Evolutionary conservation across 2,113 vertebrate species (phyloP).

Genomic region (Chrysemys picta): DNA sequence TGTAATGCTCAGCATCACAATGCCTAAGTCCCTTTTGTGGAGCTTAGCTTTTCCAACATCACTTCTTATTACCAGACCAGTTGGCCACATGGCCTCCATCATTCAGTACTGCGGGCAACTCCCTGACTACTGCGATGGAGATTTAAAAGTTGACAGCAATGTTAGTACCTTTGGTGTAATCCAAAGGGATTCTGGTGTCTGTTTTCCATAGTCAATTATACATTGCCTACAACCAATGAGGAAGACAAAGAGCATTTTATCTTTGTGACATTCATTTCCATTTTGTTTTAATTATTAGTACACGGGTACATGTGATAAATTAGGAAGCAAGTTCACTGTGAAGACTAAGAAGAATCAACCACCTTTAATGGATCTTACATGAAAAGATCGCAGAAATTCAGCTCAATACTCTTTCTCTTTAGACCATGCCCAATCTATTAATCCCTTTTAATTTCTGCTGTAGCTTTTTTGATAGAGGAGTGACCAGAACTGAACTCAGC

Average conservation of each 20-base stretch:
- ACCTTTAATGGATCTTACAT: background rate
- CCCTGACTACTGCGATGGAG: background rate
- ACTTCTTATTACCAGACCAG: background rate
- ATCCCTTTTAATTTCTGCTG: slow-evolving; percentile 59
- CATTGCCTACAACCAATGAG: slow-evolving; percentile 34
- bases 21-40: background rate
- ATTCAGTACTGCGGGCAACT: background rate
- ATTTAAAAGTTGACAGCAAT: background rate
- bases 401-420: slow-evolving; percentile 6
- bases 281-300: slow-evolving; percentile 59
- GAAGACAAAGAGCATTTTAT: slow-evolving; percentile 15
- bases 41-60: background rate
- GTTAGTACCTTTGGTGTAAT: background rate
- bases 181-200: slow-evolving; percentile 14
- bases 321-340: background rate
- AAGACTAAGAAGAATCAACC: background rate
- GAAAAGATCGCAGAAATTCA: slow-evolving; percentile 30
- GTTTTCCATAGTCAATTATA: background rate
- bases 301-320: background rate
- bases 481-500: background rate
- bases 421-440: slow-evolving; percentile 25
- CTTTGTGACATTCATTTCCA: background rate
- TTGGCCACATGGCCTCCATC: background rate
- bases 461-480: slow-evolving; percentile 7
- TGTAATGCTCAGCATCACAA: background rate